phyloP scores from a whole-genome alignment of 2,113 vertebrate species.

The Neodontobutis hainanensis region DNA sequence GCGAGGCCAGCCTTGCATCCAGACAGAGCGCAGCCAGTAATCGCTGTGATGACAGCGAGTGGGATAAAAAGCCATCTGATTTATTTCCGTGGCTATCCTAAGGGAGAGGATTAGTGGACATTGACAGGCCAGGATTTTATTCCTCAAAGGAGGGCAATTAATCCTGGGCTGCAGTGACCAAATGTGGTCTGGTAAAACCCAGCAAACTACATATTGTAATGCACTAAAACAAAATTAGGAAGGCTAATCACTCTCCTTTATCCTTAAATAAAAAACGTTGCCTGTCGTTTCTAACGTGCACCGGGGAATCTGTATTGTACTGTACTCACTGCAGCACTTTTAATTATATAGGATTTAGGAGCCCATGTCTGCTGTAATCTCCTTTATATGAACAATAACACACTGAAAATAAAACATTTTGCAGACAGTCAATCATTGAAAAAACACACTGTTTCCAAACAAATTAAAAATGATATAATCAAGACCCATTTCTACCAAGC shows the following conservation, averaged over 20 bases:
- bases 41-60: conserved; percentile 64
- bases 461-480: conserved; percentile 17
- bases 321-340: conserved; percentile 35
- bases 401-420: conserved; percentile 61
- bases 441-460: conserved; percentile 9
- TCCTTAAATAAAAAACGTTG: conserved; percentile 50
- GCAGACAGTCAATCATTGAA: conserved; percentile 37
- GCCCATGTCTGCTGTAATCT: conserved; percentile 55
- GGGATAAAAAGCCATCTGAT: conserved; percentile 76
- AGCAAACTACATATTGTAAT: conserved; percentile 44
- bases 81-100: conserved; percentile 68
- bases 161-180: conserved; percentile 56
- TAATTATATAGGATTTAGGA: conserved; percentile 61
- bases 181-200: conserved; percentile 39
- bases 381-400: conserved; percentile 58
- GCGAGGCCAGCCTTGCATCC: conserved; percentile 43
- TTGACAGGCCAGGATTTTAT: conserved; percentile 75
- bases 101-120: conserved; percentile 74
- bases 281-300: conserved; percentile 23
- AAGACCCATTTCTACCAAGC: neutral
- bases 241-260: conserved; percentile 57
- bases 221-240: conserved; percentile 42
- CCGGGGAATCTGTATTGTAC: conserved; percentile 2
- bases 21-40: conserved; percentile 66
- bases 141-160: conserved; percentile 80